phyloP scores from a whole-genome alignment of 2,797 vertebrate species.

The Phalanger gymnotis region DNA sequence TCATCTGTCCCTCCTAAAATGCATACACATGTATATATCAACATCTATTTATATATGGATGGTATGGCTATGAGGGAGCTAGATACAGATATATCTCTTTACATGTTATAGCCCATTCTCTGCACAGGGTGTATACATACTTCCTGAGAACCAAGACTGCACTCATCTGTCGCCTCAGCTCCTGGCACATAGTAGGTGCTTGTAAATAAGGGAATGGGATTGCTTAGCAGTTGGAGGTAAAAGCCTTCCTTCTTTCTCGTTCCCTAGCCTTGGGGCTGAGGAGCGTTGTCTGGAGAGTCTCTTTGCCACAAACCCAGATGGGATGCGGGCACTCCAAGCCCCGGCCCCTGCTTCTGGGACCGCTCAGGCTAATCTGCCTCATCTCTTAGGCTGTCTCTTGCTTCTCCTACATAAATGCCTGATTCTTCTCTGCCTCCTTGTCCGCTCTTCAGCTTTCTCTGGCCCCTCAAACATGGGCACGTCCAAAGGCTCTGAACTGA shows the following conservation, averaged over 20 bases:
- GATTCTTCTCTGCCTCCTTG: not conserved
- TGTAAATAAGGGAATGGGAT: not conserved
- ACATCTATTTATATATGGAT: not conserved
- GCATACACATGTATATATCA: not conserved
- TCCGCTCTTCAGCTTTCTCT: not conserved
- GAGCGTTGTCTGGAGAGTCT: not conserved
- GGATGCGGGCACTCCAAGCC: not conserved
- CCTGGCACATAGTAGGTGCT: not conserved
- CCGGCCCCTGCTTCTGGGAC: not conserved
- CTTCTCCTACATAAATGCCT: not conserved
- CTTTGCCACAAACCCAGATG: not conserved
- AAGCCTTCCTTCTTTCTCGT: not conserved
- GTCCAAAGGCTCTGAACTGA: not conserved
- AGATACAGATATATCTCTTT: not conserved
- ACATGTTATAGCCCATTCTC: not conserved
- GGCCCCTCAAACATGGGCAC: not conserved
- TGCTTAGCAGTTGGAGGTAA: not conserved
- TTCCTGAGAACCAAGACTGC: not conserved
- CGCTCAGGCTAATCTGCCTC: not conserved
- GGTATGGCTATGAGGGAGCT: not conserved
- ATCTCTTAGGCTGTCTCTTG: not conserved
- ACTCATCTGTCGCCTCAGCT: not conserved
- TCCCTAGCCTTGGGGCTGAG: not conserved
- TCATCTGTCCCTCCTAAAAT: not conserved
- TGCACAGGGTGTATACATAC: not conserved